Base-by-base conservation (phyloP, 2,888 invertebrate genomes). In the Craniophora ligustri region DNA sequence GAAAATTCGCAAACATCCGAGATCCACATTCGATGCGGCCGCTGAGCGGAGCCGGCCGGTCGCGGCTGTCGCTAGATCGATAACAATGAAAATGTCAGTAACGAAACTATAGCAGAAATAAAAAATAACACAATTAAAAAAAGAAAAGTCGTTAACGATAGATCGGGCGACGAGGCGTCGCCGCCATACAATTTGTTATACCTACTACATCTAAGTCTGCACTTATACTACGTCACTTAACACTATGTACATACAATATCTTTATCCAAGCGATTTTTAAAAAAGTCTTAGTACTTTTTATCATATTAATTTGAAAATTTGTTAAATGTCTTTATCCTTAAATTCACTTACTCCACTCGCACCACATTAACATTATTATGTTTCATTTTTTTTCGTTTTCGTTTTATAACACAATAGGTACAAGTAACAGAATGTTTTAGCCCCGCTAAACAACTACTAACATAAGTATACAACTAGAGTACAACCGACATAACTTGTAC, bases 251-350 rank as follows among this genome's bases (percentile, higher is more conserved):
- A 92, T 92, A 91, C 91, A 83, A 86, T 82, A 76, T 87, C 84
- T 86, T 89, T 88, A 87, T 88, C 82, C 85, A 91, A 92, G 92
- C 92, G 85, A 92, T 91, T 87, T 82, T 81, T 67, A 88, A 91
- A 89, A 92, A 92, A 91, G 89, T 92, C 90, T 91, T 91, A 92
- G 89, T 92, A 92, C 87, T 89, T 90, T 81, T 88, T 87, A 88
- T 88, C 85, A 78, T 90, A 91, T 92, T 89, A 87, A 92, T 91
- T 91, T 91, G 89, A 91, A 91, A 92, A 92, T 92, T 93, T 92
- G 92, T 93, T 92, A 93, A 93, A 91, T 89, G 92, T 93, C 93
- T 90, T 88, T 87, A 87, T 87, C 82, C 81, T 87, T 88, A 85
- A 84, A 82, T 85, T 86, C 92, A 91, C 90, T 86, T 87, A 81